Conservation (phyloP, 1,140 invertebrate genomes). For the Drosophila ogumai region DNA sequence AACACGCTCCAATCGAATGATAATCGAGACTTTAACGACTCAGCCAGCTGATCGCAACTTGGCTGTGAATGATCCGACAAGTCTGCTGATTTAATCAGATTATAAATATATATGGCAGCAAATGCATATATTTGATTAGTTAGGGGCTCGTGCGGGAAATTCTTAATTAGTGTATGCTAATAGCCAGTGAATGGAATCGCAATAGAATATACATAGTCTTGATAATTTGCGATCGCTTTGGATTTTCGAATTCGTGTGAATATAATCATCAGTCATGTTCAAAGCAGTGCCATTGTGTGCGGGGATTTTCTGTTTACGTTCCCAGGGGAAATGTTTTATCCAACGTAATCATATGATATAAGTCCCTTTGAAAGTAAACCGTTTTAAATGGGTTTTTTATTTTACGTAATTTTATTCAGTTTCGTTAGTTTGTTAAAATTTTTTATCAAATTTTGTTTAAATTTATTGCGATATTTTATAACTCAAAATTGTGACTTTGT, state of each 20-base stretch:
- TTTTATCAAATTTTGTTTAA: background rate
- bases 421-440: background rate
- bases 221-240: slow-evolving; percentile 2
- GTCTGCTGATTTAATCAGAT: slow-evolving; percentile 33
- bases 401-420: slow-evolving; percentile 1
- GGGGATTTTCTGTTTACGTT: slow-evolving; percentile 8
- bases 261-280: slow-evolving; percentile 6
- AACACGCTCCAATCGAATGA: slow-evolving; percentile 34
- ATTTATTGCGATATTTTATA: background rate
- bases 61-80: slow-evolving; percentile 19
- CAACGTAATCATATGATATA: slow-evolving; percentile 21
- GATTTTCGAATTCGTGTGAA: background rate
- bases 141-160: slow-evolving; percentile 28
- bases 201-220: slow-evolving; percentile 3
- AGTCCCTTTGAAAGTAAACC: slow-evolving; percentile 4
- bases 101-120: slow-evolving; percentile 16
- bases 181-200: slow-evolving; percentile 19
- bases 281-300: slow-evolving; percentile 6
- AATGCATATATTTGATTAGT: slow-evolving; percentile 18
- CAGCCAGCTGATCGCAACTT: slow-evolving; percentile 26
- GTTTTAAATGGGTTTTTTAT: background rate
- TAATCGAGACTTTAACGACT: slow-evolving; percentile 11
- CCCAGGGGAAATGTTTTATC: slow-evolving; percentile 14
- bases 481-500: background rate
- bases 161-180: slow-evolving; percentile 35